phyloP scores from a whole-genome alignment of 2,888 invertebrate genomes.

The Chrysolina haemoptera region DNA sequence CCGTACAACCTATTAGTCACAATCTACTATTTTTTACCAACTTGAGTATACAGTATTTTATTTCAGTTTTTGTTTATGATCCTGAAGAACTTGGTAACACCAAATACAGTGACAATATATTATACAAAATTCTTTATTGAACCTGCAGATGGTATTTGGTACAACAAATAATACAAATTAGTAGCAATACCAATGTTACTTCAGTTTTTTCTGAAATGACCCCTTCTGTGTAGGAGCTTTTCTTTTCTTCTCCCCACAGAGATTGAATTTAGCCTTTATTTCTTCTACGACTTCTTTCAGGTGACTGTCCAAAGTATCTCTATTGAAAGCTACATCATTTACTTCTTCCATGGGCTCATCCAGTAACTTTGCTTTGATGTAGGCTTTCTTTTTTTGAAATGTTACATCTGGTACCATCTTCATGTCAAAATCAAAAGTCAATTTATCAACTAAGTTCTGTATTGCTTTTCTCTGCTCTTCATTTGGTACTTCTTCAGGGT shows the following conservation, averaged over 20 bases:
- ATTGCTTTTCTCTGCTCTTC: constrained; percentile 37
- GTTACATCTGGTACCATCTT: constrained; percentile 52
- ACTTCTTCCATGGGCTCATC: constrained; percentile 53
- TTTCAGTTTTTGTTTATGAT: too few relatives aligned
- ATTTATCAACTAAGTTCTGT: constrained; percentile 49
- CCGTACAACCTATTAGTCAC: too few relatives aligned
- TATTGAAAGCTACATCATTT: constrained; percentile 41
- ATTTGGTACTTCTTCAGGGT: constrained; percentile 39
- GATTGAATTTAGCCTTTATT: constrained; percentile 43
- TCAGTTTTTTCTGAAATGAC: constrained; percentile 17
- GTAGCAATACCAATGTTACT: neutral
- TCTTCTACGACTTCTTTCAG: constrained; percentile 39
- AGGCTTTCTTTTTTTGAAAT: constrained; percentile 53
- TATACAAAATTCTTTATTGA: too few relatives aligned
- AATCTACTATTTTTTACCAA: too few relatives aligned
- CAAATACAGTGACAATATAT: too few relatives aligned
- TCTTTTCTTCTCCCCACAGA: constrained; percentile 41
- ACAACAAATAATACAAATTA: too few relatives aligned
- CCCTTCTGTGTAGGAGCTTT: constrained; percentile 29
- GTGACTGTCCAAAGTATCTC: constrained; percentile 45
- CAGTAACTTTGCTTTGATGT: constrained; percentile 56
- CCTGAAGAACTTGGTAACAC: too few relatives aligned
- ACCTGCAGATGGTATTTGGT: too few relatives aligned
- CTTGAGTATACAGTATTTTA: too few relatives aligned
- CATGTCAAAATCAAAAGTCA: constrained; percentile 56